Percentiles rank a stretch among this genome's conserved stretches.
These are phyloP conservation scores for Agelastica alni DNA, from an alignment of 2,888 invertebrate genomes.

Conservation along the genomic window DNA sequence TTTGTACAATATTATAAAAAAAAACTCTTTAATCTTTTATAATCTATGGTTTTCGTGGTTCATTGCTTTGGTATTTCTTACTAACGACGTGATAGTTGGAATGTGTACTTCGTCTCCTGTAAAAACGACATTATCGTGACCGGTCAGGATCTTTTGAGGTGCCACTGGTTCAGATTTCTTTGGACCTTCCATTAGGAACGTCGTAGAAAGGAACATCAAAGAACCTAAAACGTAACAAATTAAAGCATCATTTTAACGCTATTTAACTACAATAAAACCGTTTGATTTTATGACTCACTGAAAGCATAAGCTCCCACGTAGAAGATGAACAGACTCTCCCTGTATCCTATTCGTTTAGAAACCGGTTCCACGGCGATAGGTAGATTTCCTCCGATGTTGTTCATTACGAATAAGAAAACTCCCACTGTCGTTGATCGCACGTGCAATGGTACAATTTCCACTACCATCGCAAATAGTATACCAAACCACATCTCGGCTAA, in stretches of 20 bases:
- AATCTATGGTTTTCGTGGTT: constrained; percentile 40
- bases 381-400: constrained; percentile 88
- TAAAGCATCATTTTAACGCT: too few relatives aligned
- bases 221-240: constrained; percentile 72
- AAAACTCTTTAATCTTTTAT: not conserved
- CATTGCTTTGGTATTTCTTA: constrained; percentile 40
- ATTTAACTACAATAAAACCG: too few relatives aligned
- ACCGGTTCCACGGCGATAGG: constrained; percentile 87
- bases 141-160: constrained; percentile 42
- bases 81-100: constrained; percentile 48
- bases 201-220: constrained; percentile 77
- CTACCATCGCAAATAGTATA: constrained; percentile 86
- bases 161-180: constrained; percentile 48
- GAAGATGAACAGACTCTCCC: constrained; percentile 83
- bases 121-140: constrained; percentile 52
- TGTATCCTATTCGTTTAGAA: constrained; percentile 78
- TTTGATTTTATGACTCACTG: too few relatives aligned
- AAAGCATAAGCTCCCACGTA: constrained; percentile 86
- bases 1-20: too few relatives aligned
- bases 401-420: constrained; percentile 89
- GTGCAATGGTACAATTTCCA: constrained; percentile 83
- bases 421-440: constrained; percentile 85
- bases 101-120: constrained; percentile 50
- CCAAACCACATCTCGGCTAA: constrained; percentile 95
- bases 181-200: constrained; percentile 78